These are phyloP conservation scores for Corythornis vintsioides DNA, from an alignment of 2,113 vertebrate genomes.

Conservation along the genomic window DNA sequence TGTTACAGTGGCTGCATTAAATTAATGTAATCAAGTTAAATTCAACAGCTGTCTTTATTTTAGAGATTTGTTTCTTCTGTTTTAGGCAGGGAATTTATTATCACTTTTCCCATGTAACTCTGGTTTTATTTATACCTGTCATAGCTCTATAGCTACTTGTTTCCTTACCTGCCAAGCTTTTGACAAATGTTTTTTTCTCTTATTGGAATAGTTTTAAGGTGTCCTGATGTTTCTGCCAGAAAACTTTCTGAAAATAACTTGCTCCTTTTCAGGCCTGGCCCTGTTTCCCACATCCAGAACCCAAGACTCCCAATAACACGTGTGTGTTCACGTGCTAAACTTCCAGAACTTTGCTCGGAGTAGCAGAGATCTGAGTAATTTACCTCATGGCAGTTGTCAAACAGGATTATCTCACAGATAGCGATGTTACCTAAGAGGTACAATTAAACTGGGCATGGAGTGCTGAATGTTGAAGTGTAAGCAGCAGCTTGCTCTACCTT, in stretches of 20 bases:
- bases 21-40: neutral
- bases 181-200: neutral
- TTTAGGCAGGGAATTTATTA: neutral
- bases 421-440: neutral
- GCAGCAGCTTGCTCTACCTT: rapidly evolving
- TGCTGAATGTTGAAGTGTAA: slow-evolving; percentile 14
- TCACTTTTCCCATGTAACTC: neutral
- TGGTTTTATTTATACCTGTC: neutral
- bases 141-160: neutral
- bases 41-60: neutral
- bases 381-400: neutral
- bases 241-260: neutral
- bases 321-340: neutral
- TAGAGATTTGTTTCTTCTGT: neutral
- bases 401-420: neutral
- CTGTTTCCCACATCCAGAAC: neutral
- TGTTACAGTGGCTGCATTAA: neutral
- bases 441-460: neutral
- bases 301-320: rapidly evolving
- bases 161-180: neutral
- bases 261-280: neutral
- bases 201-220: neutral
- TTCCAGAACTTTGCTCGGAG: slow-evolving; percentile 27
- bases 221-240: neutral
- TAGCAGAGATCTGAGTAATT: neutral